Percentiles rank a stretch among this genome's conserved stretches.
phyloP scores from a whole-genome alignment of 2,888 invertebrate genomes.

The Venustoraphidia nigricollis region DNA sequence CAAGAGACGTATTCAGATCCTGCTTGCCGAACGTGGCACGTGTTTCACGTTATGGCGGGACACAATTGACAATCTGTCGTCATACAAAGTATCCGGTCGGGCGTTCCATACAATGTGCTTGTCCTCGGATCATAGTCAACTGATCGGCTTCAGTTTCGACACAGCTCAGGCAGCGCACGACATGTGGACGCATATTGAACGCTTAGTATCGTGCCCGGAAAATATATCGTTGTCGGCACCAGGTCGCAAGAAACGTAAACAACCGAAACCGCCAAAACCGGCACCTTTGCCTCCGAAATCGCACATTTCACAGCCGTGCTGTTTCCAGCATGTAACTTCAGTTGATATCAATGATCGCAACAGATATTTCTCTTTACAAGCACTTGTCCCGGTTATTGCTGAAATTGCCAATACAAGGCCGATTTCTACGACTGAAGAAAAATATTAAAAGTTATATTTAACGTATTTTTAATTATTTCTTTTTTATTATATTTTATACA shows the following conservation, averaged over 20 bases:
- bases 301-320: slow-evolving; percentile 72
- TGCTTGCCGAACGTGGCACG: slow-evolving; percentile 54
- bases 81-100: slow-evolving; percentile 52
- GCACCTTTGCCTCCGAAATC: slow-evolving; percentile 54
- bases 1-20: slow-evolving; percentile 50
- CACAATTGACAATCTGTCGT: slow-evolving; percentile 61
- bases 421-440: slow-evolving; percentile 2
- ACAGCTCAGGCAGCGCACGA: slow-evolving; percentile 54
- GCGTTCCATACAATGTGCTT: slow-evolving; percentile 72
- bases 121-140: slow-evolving; percentile 57
- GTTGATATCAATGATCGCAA: slow-evolving; percentile 51
- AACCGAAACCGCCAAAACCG: slow-evolving; percentile 34
- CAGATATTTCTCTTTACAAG: slow-evolving; percentile 51
- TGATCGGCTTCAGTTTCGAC: slow-evolving; percentile 69
- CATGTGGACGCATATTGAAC: slow-evolving; percentile 51
- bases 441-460: background rate
- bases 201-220: slow-evolving; percentile 57
- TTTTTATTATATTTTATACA: background rate
- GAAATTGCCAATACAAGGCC: slow-evolving; percentile 4
- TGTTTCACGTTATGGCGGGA: slow-evolving; percentile 72
- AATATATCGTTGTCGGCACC: slow-evolving; percentile 61
- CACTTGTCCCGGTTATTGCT: slow-evolving; percentile 32
- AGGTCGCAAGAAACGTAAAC: slow-evolving; percentile 42
- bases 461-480: background rate
- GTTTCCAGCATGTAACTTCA: slow-evolving; percentile 70